Evolutionary conservation across 2,888 invertebrate genomes (phyloP), one percentile per base, ranked within the genome.

Genomic region (Patella pellucida): DNA sequence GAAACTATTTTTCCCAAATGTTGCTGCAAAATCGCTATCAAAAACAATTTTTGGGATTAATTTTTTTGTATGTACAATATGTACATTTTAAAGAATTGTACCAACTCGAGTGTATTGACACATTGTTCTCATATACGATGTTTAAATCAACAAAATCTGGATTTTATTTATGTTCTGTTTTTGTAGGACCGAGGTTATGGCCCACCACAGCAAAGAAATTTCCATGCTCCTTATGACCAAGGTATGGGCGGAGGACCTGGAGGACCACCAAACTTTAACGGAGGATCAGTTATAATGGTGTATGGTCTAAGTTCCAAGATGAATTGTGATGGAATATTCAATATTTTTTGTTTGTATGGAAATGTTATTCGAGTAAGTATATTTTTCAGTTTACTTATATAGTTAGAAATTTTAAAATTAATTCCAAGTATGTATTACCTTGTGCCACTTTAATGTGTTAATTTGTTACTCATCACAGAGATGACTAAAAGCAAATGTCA

Each of bases 341-440:
- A 99, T 92, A 93, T 99, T 87, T 96, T 99, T 93, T 99, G 99
- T 92, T 94, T 99, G 81, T 99, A 99, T 92, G 99, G 99, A 86
- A 99, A 99, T 91, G 98, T 99, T 83, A 95, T 97, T 87, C 95
- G 97, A 94, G 98, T 98, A 92, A 93, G 91, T 85, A 16, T 1
- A 41, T 41, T 7, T 41, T 41, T 41, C 41, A 41, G 41, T 41
- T 41, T 41, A 41, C 41, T 41, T 41, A 41, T 9, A 9, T 41
- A 1, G 0, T 0, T 31, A 41, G 9, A 41, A 41, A 41, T 41
- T 31, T 9, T 41, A 41, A 31, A 31, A 41, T 41, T 7, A 41
- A 41, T 41, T 31, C 31, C 9, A 9, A 41, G 41, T 41, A 41
- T 41, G 1, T 31, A 41, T 41, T 9, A 41, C 7, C 41, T 9